Conservation (phyloP, 2,888 invertebrate genomes). For the Dilophus febrilis region DNA sequence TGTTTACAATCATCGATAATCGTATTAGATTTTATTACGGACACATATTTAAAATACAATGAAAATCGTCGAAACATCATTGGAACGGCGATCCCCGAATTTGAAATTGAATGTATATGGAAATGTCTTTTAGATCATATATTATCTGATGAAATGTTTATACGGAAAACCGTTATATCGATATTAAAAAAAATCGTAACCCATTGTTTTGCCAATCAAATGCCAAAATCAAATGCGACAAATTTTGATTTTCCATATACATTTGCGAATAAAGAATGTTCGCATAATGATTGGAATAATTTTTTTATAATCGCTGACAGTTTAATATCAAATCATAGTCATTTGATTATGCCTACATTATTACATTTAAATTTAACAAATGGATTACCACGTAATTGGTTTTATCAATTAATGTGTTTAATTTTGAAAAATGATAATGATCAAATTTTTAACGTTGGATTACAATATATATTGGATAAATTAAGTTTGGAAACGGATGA, state of each 20-base stretch:
- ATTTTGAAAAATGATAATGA: conserved; percentile 1
- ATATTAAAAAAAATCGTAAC: conserved; percentile 2
- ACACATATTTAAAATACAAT: background rate
- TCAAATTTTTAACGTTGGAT: background rate
- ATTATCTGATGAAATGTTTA: background rate
- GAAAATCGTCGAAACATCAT: too few species aligned
- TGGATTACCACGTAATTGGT: background rate
- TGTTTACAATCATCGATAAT: background rate
- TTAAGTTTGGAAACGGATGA: background rate
- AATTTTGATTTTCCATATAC: too few species aligned
- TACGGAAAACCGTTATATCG: background rate
- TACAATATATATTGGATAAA: background rate
- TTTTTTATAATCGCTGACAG: conserved; percentile 1
- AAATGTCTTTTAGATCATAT: too few species aligned
- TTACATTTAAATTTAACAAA: background rate
- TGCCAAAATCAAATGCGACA: too few species aligned
- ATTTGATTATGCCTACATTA: conserved; percentile 5
- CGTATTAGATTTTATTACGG: background rate
- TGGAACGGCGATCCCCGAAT: too few species aligned
- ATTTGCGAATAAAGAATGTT: too few species aligned
- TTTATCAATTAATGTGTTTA: background rate
- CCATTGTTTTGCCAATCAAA: background rate
- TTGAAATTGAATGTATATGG: background rate
- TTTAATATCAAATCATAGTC: conserved; percentile 3
- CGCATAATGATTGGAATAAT: conserved; percentile 1